These are phyloP conservation scores for Leuciscus idus DNA, from an alignment of 2,113 vertebrate species.

Conservation along the genomic window DNA sequence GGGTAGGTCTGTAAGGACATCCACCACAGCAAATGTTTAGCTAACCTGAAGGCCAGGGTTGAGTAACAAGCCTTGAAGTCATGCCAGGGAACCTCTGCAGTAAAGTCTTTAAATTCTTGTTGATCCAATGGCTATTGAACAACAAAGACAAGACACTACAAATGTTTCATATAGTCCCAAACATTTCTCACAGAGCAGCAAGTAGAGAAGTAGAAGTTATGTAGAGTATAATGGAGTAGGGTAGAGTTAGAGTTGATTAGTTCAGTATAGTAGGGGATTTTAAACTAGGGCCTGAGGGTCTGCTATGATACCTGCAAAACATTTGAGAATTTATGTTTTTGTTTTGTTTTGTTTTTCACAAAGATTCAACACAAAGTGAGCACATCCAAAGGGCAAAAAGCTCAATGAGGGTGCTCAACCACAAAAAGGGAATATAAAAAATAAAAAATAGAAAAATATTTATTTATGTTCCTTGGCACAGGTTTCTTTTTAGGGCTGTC, in stretches of 20 bases:
- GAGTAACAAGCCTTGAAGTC: slow-evolving; percentile 22
- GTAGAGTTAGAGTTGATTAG: neutral
- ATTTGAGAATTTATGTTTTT: neutral
- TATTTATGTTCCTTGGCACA: no score
- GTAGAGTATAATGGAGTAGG: neutral
- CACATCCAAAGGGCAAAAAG: no score
- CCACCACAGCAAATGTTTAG: slow-evolving; percentile 79
- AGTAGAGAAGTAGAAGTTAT: neutral
- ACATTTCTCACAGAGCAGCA: neutral
- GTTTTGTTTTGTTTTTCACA: neutral
- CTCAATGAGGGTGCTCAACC: no score
- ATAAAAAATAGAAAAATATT: no score
- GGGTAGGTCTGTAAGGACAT: slow-evolving; percentile 52
- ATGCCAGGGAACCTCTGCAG: neutral
- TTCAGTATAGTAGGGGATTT: neutral
- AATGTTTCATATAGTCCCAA: neutral
- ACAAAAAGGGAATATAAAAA: no score
- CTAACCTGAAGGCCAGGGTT: slow-evolving; percentile 72
- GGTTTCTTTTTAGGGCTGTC: neutral
- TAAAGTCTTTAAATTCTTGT: neutral
- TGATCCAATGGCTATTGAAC: neutral
- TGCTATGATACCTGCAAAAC: neutral
- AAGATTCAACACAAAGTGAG: no score
- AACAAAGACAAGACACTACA: neutral
- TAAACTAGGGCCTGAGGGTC: neutral